Evolutionary conservation across 2,113 vertebrate genomes (phyloP), one percentile per base, ranked within the genome.

Genomic region (Acrocephalus kingi): DNA sequence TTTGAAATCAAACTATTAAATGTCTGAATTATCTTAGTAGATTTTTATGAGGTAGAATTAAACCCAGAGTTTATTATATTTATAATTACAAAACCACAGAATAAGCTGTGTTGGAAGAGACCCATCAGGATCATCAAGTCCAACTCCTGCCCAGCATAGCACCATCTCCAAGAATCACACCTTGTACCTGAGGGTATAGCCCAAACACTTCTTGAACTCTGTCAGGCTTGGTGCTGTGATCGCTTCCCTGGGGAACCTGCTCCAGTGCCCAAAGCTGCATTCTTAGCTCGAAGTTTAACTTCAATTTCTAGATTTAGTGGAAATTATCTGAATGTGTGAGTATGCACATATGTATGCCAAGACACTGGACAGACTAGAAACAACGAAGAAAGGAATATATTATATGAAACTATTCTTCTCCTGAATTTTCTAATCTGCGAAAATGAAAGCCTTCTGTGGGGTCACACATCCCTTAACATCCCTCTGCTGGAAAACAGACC

Each of bases 41-140:
- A 18, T 37, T 93, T 96, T 69, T 80, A 64, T 64, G 25, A 17
- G 22, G 6, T 52, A 41, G 3, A 84, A 52, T 67, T 84, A 46
- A 81, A 89, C 4, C 25, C 9, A 86, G 31, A 48, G 15, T 80
- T 58, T 66, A 18, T 49, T 5, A 17, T 63, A 77, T 46, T 84
- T 80, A 20, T 35, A 69, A 13, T 62, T 73, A 49, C 4, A 39
- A 13, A 62, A 69, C 8, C 8, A 46, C 15, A 28, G 33, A 62
- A 46, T 20, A 39, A 33, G 9, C 7, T 69, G 18, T 61, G 7
- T 11, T 61, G 28, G 18, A 78, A 46, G 19, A 18, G 3, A 33
- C 4, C 3, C 5, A 46, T 33, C 8, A 46, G 39, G 39, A n/a
- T 33, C 55, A 33, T 15, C 0, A 0, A 46, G 19, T 33, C 13